Percentiles rank a stretch among this genome's conserved stretches.
phyloP scores from a whole-genome alignment of 2,113 vertebrate species.

The Perccottus glenii region DNA sequence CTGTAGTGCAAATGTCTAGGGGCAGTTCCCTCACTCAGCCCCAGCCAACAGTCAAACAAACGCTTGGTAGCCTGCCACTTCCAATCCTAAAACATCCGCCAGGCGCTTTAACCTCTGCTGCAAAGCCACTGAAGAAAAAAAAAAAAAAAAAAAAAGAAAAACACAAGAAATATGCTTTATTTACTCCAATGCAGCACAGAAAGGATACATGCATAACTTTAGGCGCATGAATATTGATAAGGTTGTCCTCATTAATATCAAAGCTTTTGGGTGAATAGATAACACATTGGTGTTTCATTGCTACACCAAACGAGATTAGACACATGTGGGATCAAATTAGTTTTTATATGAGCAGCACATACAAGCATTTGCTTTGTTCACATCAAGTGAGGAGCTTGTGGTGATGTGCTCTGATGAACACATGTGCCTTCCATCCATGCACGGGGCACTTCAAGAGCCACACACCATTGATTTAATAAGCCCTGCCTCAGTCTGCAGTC shows the following conservation, averaged over 20 bases:
- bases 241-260: constrained; percentile 77
- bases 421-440: constrained; percentile 22
- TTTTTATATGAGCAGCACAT: constrained; percentile 52
- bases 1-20: constrained; percentile 73
- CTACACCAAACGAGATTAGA: constrained; percentile 45
- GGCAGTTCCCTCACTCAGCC: constrained; percentile 70
- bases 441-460: constrained; percentile 28
- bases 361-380: constrained; percentile 59
- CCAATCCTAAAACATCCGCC: constrained; percentile 31
- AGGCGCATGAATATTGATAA: constrained; percentile 68
- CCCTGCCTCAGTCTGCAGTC: constrained; percentile 53
- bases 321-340: constrained; percentile 67
- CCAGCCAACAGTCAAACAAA: constrained; percentile 54
- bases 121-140: constrained; percentile 1
- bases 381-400: constrained; percentile 37
- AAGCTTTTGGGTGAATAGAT: constrained; percentile 70
- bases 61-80: constrained; percentile 51
- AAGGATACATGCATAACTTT: constrained; percentile 64
- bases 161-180: constrained; percentile 14
- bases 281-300: constrained; percentile 63
- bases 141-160: constrained; percentile 15
- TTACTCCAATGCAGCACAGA: constrained; percentile 55
- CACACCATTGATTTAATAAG: constrained; percentile 64
- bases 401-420: constrained; percentile 48
- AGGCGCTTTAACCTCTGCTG: constrained; percentile 45